A percentile compares a stretch with the other conserved stretches of the same genome.
These are phyloP conservation scores for Bryconaethiops microstoma DNA, from an alignment of 2,797 vertebrate genomes.

Conservation along the genomic window DNA sequence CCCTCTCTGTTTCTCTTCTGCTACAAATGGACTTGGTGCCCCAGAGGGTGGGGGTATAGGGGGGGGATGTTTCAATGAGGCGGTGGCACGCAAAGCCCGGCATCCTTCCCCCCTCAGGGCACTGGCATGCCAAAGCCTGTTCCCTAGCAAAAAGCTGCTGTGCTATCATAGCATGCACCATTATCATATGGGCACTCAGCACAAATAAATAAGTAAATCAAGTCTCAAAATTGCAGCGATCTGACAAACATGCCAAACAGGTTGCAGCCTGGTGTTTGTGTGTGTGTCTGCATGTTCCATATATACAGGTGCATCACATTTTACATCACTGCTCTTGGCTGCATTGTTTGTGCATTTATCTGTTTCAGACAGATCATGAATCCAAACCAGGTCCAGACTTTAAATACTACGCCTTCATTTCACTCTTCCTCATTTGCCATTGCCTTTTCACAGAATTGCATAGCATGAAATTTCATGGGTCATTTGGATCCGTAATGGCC, in stretches of 20 bases:
- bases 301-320: slow-evolving; percentile 60
- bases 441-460: not conserved
- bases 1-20: slow-evolving; percentile 57
- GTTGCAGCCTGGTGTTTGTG: not conserved
- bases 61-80: slow-evolving; percentile 80
- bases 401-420: slow-evolving; percentile 16
- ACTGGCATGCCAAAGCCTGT: slow-evolving; percentile 78
- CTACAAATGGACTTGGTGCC: slow-evolving; percentile 75
- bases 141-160: slow-evolving; percentile 73
- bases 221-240: not conserved
- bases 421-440: slow-evolving; percentile 14
- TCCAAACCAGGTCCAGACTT: slow-evolving; percentile 25
- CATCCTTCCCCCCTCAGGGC: slow-evolving; percentile 76
- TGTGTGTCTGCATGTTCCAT: slow-evolving; percentile 29
- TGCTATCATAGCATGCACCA: slow-evolving; percentile 48
- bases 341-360: slow-evolving; percentile 57
- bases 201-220: slow-evolving; percentile 24
- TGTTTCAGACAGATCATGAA: slow-evolving; percentile 11
- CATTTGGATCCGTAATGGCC: slow-evolving; percentile 8
- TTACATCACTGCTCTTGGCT: slow-evolving; percentile 39
- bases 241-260: not conserved
- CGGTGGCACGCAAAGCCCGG: slow-evolving; percentile 79
- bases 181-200: not conserved
- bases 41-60: slow-evolving; percentile 77
- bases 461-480: not conserved